Evolutionary conservation across 1,140 invertebrate genomes (phyloP), one percentile per base, ranked within the genome.

Genomic region (Centruroides vittatus): DNA sequence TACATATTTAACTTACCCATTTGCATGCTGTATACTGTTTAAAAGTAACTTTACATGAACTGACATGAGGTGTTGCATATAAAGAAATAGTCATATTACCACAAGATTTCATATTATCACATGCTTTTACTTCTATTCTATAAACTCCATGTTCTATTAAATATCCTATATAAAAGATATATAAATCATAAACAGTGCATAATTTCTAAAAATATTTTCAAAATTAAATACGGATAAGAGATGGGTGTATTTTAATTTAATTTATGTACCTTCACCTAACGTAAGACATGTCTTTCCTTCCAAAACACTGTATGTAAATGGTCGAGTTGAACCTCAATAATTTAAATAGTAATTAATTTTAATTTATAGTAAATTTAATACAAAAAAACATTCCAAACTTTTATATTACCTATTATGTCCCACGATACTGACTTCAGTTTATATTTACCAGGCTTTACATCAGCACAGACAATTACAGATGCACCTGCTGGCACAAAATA

Each of bases 131-230:
- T 50, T 64, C 65, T 57, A 68, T 61, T 10, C 58, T 41, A 55
- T 67, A 66, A 8, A 65, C 54, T 47, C 65, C 65, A 65, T 67
- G 66, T 10, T 61, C 62, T 41, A 65, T 60, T 9, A 68, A 56
- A 51, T 58, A 61, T 51, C 62, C 62, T 64, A 9, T 10, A 50
- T 23, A 23, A 23, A 23, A 23, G 23, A 23, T 23, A n/a, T n/a
- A n/a, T n/a, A 23, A 23, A 23, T 23, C 23, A 23, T 23, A 23
- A 23, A 23, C 23, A 23, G 23, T 23, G 23, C 23, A 23, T 41
- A 41, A 41, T 41, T 41, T 41, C 2, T 41, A 41, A 41, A 23
- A 23, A 41, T 41, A 8, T 41, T 41, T 6, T 41, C 8, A 6
- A 41, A 6, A 8, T 6, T 41, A 41, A 41, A 41, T 41, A 41